Percentiles rank a stretch among this genome's conserved stretches.
phyloP scores from a whole-genome alignment of 2,113 vertebrate genomes.

The Dasypus novemcinctus region DNA sequence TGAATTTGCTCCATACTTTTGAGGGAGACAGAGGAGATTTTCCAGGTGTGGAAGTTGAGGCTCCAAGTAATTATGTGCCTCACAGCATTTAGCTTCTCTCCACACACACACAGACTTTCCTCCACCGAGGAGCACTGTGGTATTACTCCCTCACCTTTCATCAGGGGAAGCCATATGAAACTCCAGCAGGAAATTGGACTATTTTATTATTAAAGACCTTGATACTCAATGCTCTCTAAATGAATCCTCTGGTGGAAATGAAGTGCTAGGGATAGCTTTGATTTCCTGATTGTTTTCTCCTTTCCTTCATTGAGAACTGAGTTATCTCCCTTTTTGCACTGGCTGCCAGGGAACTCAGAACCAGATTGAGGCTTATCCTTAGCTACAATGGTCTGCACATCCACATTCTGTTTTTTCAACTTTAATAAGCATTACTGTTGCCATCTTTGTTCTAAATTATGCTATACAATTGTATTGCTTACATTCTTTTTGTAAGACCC shows the following conservation, averaged over 20 bases:
- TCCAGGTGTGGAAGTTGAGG: not conserved
- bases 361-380: not conserved
- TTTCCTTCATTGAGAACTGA: not conserved
- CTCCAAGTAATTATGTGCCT: not conserved
- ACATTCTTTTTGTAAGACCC: not conserved
- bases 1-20: not conserved
- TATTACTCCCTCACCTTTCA: not conserved
- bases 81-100: not conserved
- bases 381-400: not conserved
- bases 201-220: not conserved
- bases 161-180: not conserved
- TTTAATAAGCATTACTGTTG: not conserved
- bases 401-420: not conserved
- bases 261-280: not conserved
- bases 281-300: not conserved
- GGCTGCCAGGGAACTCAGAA: not conserved
- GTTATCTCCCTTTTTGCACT: not conserved
- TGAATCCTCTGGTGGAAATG: not conserved
- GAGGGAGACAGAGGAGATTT: constrained; percentile 5
- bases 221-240: not conserved
- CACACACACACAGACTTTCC: not conserved
- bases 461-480: not conserved
- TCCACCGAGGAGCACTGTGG: not conserved
- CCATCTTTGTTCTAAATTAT: not conserved
- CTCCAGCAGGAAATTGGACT: not conserved